These are phyloP conservation scores for Melanostoma mellinum DNA, from an alignment of 2,888 invertebrate species.

Conservation along the genomic window DNA sequence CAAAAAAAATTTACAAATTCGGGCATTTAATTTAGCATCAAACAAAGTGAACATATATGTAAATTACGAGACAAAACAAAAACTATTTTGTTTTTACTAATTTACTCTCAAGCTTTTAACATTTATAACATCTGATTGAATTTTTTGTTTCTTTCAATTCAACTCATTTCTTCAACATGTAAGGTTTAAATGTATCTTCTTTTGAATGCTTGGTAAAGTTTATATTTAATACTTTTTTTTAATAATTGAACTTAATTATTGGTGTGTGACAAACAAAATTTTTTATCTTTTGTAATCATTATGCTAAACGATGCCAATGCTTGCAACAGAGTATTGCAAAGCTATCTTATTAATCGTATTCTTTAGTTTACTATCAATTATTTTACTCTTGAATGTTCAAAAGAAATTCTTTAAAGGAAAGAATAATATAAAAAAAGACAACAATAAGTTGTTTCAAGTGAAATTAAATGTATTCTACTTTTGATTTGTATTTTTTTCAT, in stretches of 20 bases:
- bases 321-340: conserved; percentile 43
- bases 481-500: conserved; percentile 60
- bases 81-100: conserved; percentile 15
- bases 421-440: conserved; percentile 34
- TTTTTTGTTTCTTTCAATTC: conserved; percentile 23
- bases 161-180: conserved; percentile 7
- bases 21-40: no score
- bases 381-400: conserved; percentile 21
- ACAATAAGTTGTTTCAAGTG: conserved; percentile 23
- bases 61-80: conserved; percentile 20
- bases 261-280: conserved; percentile 35
- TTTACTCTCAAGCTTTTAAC: conserved; percentile 20
- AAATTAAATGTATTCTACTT: conserved; percentile 37
- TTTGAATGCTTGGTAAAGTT: conserved; percentile 16
- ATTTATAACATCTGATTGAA: conserved; percentile 26
- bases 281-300: conserved; percentile 27
- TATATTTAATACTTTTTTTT: conserved; percentile 43
- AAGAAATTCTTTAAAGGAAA: conserved; percentile 1
- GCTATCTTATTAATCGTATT: not conserved
- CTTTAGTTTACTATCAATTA: conserved; percentile 3
- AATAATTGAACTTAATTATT: conserved; percentile 38
- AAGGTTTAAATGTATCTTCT: conserved; percentile 9
- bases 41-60: no score
- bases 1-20: not conserved
- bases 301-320: conserved; percentile 19